Percentiles rank a stretch among this genome's conserved stretches.
These are phyloP conservation scores for Maniola jurtina DNA, from an alignment of 1,140 invertebrate genomes.

Conservation along the genomic window DNA sequence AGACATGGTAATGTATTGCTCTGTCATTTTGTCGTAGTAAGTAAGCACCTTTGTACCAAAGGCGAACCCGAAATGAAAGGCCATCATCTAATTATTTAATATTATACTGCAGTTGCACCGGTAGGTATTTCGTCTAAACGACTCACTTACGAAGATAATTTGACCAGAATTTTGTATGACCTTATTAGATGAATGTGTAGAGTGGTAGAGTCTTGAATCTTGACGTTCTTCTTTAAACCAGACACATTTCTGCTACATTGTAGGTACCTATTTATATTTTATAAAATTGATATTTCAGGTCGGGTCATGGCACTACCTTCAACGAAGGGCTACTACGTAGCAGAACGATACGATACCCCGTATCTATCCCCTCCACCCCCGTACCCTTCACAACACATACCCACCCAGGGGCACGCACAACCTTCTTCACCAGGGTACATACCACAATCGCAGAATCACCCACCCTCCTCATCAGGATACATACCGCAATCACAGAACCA, in stretches of 20 bases:
- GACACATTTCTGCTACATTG: no score
- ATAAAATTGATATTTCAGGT: constrained; percentile 38
- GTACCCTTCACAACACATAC: constrained; percentile 17
- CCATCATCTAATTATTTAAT: no score
- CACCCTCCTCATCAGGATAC: constrained; percentile 4
- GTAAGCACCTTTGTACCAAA: no score
- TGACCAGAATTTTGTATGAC: no score
- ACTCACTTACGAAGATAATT: no score
- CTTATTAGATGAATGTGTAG: no score
- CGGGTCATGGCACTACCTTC: constrained; percentile 66
- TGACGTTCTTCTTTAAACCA: no score
- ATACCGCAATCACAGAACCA: constrained; percentile 15
- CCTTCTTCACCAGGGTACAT: constrained; percentile 6
- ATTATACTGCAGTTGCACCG: no score
- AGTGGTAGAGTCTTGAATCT: no score
- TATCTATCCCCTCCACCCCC: constrained; percentile 48
- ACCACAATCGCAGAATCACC: not conserved
- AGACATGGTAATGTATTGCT: constrained; percentile 45
- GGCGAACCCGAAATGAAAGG: no score
- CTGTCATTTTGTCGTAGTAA: not conserved
- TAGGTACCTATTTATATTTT: not conserved
- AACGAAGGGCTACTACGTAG: constrained; percentile 69
- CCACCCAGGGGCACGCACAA: constrained; percentile 11
- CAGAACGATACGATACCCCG: constrained; percentile 60
- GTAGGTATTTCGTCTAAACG: no score